These are phyloP conservation scores for Argyrosomus japonicus DNA, from an alignment of 2,113 vertebrate genomes.

Conservation along the genomic window DNA sequence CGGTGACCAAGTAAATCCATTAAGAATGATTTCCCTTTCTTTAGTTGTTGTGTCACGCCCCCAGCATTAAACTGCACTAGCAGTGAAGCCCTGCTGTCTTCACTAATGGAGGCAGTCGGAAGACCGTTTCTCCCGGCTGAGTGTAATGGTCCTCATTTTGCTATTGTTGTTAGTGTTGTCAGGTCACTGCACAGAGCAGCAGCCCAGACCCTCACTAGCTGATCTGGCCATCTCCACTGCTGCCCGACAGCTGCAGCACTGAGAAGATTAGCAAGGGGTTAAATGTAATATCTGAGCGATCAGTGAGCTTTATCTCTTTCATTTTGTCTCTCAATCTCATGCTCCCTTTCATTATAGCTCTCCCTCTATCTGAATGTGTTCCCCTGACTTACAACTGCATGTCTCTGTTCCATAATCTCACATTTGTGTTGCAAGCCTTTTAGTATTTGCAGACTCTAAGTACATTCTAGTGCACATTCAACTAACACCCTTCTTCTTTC, in stretches of 20 bases:
- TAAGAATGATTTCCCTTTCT: constrained; percentile 9
- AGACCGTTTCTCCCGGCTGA: constrained; percentile 37
- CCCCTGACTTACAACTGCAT: constrained; percentile 56
- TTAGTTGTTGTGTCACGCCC: constrained; percentile 15
- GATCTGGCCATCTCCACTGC: constrained; percentile 58
- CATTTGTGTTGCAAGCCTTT: constrained; percentile 64
- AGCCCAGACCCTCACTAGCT: constrained; percentile 35
- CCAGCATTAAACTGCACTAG: constrained; percentile 17
- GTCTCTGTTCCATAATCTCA: constrained; percentile 61
- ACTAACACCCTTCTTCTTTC: constrained; percentile 52
- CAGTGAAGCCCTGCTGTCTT: constrained; percentile 18
- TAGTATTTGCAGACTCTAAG: constrained; percentile 61
- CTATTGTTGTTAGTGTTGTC: constrained; percentile 29
- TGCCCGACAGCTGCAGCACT: constrained; percentile 70
- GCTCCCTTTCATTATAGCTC: constrained; percentile 60
- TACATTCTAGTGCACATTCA: constrained; percentile 26
- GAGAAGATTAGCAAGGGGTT: constrained; percentile 78
- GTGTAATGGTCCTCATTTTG: constrained; percentile 38
- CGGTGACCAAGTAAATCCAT: constrained; percentile 32
- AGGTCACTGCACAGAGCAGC: constrained; percentile 22
- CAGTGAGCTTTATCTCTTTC: constrained; percentile 72
- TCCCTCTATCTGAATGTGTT: constrained; percentile 33
- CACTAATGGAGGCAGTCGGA: constrained; percentile 42
- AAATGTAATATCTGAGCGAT: constrained; percentile 74
- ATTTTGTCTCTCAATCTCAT: constrained; percentile 73